phyloP scores from a whole-genome alignment of 2,888 invertebrate genomes.

The Teleogryllus oceanicus region DNA sequence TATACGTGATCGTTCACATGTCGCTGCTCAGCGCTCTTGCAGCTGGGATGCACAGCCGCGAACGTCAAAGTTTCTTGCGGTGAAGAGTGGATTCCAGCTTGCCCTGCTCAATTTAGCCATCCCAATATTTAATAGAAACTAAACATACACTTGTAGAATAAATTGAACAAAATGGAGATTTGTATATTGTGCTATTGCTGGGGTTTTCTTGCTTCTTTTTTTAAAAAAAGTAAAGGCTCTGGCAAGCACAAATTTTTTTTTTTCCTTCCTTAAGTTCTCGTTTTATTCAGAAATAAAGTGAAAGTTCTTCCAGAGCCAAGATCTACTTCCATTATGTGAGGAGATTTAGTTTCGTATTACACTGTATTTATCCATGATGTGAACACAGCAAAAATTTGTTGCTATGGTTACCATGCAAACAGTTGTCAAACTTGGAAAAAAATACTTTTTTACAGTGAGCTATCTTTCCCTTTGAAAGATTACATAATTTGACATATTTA shows the following conservation, averaged over 20 bases:
- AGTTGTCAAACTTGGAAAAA: background rate
- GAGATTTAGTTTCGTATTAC: background rate
- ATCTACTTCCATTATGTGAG: background rate
- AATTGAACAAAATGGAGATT: background rate
- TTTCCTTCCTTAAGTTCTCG: background rate
- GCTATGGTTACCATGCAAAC: slow-evolving; percentile 4
- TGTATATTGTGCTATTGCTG: background rate
- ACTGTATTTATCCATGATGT: slow-evolving; percentile 1
- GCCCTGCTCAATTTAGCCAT: background rate
- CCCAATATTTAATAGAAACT: background rate
- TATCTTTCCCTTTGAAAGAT: too few relatives aligned
- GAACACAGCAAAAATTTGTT: background rate
- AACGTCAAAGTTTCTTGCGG: background rate
- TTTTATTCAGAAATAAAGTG: background rate
- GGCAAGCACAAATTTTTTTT: background rate
- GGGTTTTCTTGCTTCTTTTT: background rate
- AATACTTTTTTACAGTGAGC: background rate
- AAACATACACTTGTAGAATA: background rate
- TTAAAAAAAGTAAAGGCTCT: slow-evolving; percentile 1
- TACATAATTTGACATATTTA: too few relatives aligned
- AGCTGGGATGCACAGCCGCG: background rate
- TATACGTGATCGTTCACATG: slow-evolving; percentile 30
- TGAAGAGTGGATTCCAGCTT: background rate
- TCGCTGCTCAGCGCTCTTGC: slow-evolving; percentile 18
- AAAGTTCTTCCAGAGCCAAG: background rate